phyloP scores from a whole-genome alignment of 2,113 vertebrate species.

The Todiramphus chloris region DNA sequence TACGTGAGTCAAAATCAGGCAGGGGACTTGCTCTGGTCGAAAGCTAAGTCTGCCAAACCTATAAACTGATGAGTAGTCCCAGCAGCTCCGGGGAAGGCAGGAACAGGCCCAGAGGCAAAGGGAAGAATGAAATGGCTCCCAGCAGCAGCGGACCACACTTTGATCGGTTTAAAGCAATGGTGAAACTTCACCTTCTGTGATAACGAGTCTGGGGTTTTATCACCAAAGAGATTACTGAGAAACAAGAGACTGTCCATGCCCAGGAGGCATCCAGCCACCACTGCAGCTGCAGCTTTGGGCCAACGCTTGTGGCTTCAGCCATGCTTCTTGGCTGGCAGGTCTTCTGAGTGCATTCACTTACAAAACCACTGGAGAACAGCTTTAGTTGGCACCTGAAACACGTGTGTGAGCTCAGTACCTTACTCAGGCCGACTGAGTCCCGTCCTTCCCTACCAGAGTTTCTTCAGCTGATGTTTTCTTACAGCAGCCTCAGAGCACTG shows the following conservation, averaged over 20 bases:
- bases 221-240: background rate
- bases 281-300: background rate
- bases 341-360: background rate
- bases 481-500: background rate
- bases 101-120: background rate
- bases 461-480: background rate
- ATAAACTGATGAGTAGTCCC: background rate
- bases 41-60: background rate
- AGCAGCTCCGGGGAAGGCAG: background rate
- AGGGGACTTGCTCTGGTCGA: background rate
- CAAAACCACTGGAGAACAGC: background rate
- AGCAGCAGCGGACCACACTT: background rate
- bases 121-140: background rate
- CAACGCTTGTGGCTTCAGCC: background rate
- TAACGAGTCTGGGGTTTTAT: background rate
- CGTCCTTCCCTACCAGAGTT: background rate
- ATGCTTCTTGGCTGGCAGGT: background rate
- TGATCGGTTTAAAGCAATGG: background rate
- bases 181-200: background rate
- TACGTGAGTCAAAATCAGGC: accelerated
- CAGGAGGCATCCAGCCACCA: background rate
- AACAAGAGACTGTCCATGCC: background rate
- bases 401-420: accelerated
- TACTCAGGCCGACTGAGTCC: background rate
- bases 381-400: background rate